Conservation (phyloP, 1,140 invertebrate species). For the Eriocheir sinensis region DNA sequence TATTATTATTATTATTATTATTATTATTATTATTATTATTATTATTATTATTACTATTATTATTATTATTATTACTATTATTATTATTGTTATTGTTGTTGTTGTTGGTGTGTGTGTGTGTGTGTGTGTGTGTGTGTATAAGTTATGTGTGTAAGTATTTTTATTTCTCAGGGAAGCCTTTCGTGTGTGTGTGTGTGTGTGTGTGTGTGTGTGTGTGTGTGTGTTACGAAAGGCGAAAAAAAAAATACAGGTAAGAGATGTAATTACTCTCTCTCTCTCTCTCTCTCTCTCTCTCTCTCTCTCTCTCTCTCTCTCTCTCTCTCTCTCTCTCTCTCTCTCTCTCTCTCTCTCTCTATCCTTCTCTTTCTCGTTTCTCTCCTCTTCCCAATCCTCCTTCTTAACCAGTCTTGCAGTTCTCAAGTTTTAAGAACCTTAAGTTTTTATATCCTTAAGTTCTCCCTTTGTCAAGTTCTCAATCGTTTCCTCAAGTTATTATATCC, state of each 20-base stretch:
- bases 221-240: background rate
- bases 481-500: background rate
- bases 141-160: background rate
- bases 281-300: background rate
- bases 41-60: too few relatives aligned
- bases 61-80: background rate
- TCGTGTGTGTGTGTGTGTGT: background rate
- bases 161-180: background rate
- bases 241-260: background rate
- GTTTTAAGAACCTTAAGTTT: too few relatives aligned
- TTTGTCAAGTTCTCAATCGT: background rate
- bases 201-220: background rate
- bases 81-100: background rate
- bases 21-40: background rate
- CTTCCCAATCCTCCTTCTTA: too few relatives aligned
- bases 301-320: too few relatives aligned
- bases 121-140: background rate
- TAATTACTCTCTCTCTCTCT: background rate
- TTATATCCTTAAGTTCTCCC: background rate
- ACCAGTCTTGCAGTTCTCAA: too few relatives aligned
- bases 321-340: too few relatives aligned
- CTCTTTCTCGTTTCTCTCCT: too few relatives aligned
- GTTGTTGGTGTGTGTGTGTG: background rate
- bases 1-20: background rate
- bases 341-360: too few relatives aligned